phyloP scores from a whole-genome alignment of 1,140 invertebrate genomes.

The Drosophila santomea region DNA sequence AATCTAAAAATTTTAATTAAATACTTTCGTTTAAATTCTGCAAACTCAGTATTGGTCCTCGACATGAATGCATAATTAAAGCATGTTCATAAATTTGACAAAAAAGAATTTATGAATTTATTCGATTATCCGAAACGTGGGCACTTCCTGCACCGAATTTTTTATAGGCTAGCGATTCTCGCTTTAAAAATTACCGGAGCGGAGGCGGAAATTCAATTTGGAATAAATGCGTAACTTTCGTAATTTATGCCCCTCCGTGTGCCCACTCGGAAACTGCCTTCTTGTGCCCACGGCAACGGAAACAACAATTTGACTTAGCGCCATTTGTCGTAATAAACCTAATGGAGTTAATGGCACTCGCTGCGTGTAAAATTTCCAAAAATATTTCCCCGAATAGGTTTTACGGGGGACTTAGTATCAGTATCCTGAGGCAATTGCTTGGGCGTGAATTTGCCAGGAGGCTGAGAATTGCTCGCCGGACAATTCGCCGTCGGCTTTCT shows the following conservation, averaged over 20 bases:
- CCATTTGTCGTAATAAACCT: constrained; percentile 69
- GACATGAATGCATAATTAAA: constrained; percentile 31
- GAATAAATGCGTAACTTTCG: constrained; percentile 65
- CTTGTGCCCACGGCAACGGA: constrained; percentile 35
- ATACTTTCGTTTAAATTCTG: constrained; percentile 16
- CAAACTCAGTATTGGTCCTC: constrained; percentile 5
- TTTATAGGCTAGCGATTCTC: constrained; percentile 20
- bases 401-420: not conserved
- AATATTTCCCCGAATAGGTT: constrained; percentile 54
- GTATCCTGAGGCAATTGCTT: constrained; percentile 5
- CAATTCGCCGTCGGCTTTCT: constrained; percentile 53
- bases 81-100: constrained; percentile 13
- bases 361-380: constrained; percentile 60
- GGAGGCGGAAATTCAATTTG: constrained; percentile 63
- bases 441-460: constrained; percentile 7
- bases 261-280: constrained; percentile 5
- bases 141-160: constrained; percentile 49
- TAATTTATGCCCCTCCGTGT: constrained; percentile 59
- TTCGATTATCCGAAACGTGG: constrained; percentile 17
- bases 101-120: constrained; percentile 40
- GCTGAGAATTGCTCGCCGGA: constrained; percentile 6
- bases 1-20: constrained; percentile 22
- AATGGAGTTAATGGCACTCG: constrained; percentile 66
- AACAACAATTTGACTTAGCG: constrained; percentile 69
- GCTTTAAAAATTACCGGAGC: constrained; percentile 45